These are phyloP conservation scores for Musca vetustissima DNA, from an alignment of 1,140 invertebrate species.

Conservation along the genomic window DNA sequence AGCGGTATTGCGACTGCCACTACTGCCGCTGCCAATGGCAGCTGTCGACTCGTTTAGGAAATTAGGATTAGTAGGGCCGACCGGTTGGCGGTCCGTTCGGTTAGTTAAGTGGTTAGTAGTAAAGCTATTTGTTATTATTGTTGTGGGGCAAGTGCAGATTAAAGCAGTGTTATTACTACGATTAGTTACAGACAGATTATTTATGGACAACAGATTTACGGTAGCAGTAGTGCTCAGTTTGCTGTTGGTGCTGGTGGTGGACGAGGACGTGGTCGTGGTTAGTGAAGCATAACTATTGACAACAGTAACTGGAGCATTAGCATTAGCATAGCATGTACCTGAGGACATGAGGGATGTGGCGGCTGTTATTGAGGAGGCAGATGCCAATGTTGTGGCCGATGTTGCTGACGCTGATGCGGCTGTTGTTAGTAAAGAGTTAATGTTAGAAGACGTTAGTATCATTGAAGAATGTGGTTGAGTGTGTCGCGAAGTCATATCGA, in stretches of 20 bases:
- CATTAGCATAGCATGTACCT: constrained; percentile 7
- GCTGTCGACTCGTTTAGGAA: constrained; percentile 23
- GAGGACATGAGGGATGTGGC: neutral
- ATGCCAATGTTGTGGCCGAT: constrained; percentile 30
- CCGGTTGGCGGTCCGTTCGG: constrained; percentile 30
- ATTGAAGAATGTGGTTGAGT: constrained; percentile 8
- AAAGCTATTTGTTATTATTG: constrained; percentile 34
- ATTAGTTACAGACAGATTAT: constrained; percentile 27
- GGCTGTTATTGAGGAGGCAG: neutral
- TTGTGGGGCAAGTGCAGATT: constrained; percentile 48
- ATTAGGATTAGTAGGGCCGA: constrained; percentile 10
- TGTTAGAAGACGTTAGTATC: too few species aligned
- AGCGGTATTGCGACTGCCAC: too few species aligned
- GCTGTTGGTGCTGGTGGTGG: constrained; percentile 8
- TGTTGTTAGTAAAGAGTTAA: constrained; percentile 9
- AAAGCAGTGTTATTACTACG: constrained; percentile 36
- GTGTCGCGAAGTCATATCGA: constrained; percentile 9
- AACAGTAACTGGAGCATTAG: constrained; percentile 12
- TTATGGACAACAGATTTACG: neutral
- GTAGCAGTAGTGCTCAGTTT: constrained; percentile 6
- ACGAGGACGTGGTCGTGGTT: constrained; percentile 11
- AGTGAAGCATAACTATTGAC: constrained; percentile 16
- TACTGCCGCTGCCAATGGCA: neutral
- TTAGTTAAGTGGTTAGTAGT: constrained; percentile 37
- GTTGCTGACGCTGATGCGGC: constrained; percentile 29